Evolutionary conservation across 2,888 invertebrate genomes (phyloP).

Genomic region (Limnephilus lunatus): DNA sequence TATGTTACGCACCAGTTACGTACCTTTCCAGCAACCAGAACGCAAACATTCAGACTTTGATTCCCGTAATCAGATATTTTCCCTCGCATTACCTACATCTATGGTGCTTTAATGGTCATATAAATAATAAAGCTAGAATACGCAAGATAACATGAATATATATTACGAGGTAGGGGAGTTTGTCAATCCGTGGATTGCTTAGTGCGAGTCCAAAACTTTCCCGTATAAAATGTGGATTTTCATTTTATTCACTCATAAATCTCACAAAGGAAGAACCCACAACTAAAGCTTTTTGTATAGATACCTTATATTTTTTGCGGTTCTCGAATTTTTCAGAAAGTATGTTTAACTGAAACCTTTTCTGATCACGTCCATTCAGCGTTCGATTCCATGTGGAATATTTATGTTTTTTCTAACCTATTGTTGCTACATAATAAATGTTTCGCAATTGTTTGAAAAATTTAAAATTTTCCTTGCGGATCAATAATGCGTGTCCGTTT

Average conservation of each 20-base stretch:
- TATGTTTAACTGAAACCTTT: conserved; percentile 66
- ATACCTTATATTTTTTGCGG: conserved; percentile 66
- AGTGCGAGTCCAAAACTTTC: conserved; percentile 61
- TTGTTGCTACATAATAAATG: conserved; percentile 59
- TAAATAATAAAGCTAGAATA: conserved; percentile 46
- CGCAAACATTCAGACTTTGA: conserved; percentile 58
- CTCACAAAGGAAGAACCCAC: conserved; percentile 64
- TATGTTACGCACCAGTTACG: conserved; percentile 55
- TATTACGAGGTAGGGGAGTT: not conserved
- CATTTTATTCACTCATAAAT: conserved; percentile 65
- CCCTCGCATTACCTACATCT: conserved; percentile 48
- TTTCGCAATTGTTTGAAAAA: conserved; percentile 51
- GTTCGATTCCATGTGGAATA: conserved; percentile 63
- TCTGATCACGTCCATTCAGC: conserved; percentile 65
- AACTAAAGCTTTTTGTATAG: conserved; percentile 65
- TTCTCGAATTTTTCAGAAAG: conserved; percentile 64
- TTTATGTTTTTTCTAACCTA: conserved; percentile 52
- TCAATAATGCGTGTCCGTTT: conserved; percentile 50
- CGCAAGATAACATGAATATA: conserved; percentile 39
- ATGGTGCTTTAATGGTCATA: conserved; percentile 50
- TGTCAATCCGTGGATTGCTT: conserved; percentile 52
- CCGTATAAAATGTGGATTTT: conserved; percentile 63
- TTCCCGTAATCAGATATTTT: conserved; percentile 57
- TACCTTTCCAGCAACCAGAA: conserved; percentile 50
- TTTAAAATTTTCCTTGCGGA: conserved; percentile 39